Percentiles rank a stretch among this genome's conserved stretches.
phyloP scores from a whole-genome alignment of 1,140 invertebrate species.

The Aphidius gifuensis region DNA sequence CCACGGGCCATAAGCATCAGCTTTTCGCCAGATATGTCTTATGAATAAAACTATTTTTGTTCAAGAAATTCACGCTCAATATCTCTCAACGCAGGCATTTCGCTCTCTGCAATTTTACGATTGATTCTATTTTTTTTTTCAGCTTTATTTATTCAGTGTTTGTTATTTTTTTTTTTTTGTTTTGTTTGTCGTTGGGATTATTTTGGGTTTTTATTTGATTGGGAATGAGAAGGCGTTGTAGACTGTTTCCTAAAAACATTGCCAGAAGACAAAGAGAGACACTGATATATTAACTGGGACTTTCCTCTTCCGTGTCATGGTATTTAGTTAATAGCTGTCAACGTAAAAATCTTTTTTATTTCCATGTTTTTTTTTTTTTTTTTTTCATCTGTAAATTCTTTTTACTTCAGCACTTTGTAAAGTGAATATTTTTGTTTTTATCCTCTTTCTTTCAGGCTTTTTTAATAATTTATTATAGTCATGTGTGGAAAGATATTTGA shows the following conservation, averaged over 20 bases:
- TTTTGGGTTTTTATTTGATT: slow-evolving; percentile 12
- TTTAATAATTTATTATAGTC: too few species aligned
- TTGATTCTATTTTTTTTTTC: slow-evolving; percentile 1
- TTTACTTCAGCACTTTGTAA: background rate
- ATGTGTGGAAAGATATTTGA: too few species aligned
- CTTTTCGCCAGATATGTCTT: slow-evolving; percentile 30
- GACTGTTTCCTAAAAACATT: slow-evolving; percentile 21
- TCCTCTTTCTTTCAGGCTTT: too few species aligned
- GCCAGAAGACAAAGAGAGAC: slow-evolving; percentile 22
- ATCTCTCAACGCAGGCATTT: slow-evolving; percentile 8
- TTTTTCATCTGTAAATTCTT: background rate
- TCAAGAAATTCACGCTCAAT: slow-evolving; percentile 35
- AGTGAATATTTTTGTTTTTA: too few species aligned
- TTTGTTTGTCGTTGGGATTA: slow-evolving; percentile 1
- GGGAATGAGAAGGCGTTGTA: slow-evolving; percentile 12
- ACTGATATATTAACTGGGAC: slow-evolving; percentile 42
- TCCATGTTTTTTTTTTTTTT: background rate
- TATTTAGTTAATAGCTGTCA: slow-evolving; percentile 46
- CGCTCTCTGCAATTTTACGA: background rate
- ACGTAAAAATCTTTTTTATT: slow-evolving; percentile 2
- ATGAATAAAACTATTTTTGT: slow-evolving; percentile 47
- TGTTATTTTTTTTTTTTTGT: slow-evolving; percentile 1
- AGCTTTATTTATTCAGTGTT: background rate
- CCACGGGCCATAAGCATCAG: slow-evolving; percentile 46
- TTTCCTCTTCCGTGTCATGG: slow-evolving; percentile 43